Conservation (phyloP, 2,888 invertebrate species). For the Papilio gigon region DNA sequence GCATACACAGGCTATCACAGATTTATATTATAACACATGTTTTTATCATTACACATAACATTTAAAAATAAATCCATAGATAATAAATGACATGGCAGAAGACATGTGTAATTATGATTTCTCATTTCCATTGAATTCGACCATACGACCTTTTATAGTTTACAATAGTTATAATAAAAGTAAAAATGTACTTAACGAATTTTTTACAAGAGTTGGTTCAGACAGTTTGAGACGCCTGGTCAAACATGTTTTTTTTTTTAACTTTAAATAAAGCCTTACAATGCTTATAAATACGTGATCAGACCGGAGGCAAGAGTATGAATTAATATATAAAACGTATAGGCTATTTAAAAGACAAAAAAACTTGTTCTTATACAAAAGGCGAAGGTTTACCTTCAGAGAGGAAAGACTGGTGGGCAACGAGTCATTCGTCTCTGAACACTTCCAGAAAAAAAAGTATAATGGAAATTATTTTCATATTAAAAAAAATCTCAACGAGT, state of each 20-base stretch:
- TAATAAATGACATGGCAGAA: no score
- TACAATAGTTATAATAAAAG: no score
- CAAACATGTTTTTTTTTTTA: slow-evolving; percentile 28
- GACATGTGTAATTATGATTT: no score
- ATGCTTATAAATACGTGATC: slow-evolving; percentile 28
- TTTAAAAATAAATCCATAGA: no score
- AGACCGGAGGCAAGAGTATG: slow-evolving; percentile 20
- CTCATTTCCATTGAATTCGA: no score
- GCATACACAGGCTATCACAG: no score
- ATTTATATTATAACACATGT: no score
- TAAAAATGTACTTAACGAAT: not conserved
- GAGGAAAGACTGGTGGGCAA: slow-evolving; percentile 7
- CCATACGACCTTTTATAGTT: no score
- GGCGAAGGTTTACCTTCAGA: slow-evolving; percentile 16
- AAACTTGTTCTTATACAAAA: slow-evolving; percentile 17
- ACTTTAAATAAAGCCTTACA: slow-evolving; percentile 19
- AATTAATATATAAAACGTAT: slow-evolving; percentile 9
- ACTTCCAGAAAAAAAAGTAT: not conserved
- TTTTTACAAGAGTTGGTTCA: not conserved
- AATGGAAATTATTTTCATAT: not conserved
- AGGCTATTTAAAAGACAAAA: slow-evolving; percentile 5
- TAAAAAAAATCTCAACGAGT: not conserved
- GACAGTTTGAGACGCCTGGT: not conserved
- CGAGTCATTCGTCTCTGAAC: no score
- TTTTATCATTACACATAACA: no score